Percentiles rank a stretch among this genome's conserved stretches.
phyloP scores from a whole-genome alignment of 2,797 vertebrate species.

The Rallus crepitans region DNA sequence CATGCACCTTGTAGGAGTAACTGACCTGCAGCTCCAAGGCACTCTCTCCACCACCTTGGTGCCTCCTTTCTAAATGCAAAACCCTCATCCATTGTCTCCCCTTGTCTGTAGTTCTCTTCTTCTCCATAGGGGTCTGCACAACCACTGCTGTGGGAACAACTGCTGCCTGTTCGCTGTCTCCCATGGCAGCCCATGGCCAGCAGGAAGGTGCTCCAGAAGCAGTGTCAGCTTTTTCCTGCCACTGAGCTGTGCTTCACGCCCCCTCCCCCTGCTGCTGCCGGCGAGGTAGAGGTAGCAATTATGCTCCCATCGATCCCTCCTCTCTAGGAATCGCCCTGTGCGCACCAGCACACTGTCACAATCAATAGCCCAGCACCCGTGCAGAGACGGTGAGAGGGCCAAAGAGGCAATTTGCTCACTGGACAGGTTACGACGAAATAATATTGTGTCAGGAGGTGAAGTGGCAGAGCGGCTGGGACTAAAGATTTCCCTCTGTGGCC shows the following conservation, averaged over 20 bases:
- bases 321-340: slow-evolving; percentile 1
- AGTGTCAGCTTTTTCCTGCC: not conserved
- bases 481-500: slow-evolving; percentile 24
- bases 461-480: slow-evolving; percentile 1
- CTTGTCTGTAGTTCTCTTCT: not conserved
- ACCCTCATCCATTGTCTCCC: not conserved
- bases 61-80: not conserved
- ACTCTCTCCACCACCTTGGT: not conserved
- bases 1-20: not conserved
- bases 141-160: not conserved
- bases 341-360: not conserved
- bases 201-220: not conserved
- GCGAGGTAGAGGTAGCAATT: slow-evolving; percentile 43
- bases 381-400: not conserved
- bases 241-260: not conserved
- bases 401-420: slow-evolving; percentile 50
- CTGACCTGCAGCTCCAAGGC: not conserved
- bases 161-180: not conserved
- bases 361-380: slow-evolving; percentile 32
- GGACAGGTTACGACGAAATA: slow-evolving; percentile 60
- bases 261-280: not conserved
- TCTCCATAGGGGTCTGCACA: not conserved
- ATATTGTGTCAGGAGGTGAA: slow-evolving; percentile 61
- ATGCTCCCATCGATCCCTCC: slow-evolving; percentile 26
- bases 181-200: not conserved